Conservation (phyloP, 2,113 vertebrate genomes). For the Oryzias melastigma region DNA sequence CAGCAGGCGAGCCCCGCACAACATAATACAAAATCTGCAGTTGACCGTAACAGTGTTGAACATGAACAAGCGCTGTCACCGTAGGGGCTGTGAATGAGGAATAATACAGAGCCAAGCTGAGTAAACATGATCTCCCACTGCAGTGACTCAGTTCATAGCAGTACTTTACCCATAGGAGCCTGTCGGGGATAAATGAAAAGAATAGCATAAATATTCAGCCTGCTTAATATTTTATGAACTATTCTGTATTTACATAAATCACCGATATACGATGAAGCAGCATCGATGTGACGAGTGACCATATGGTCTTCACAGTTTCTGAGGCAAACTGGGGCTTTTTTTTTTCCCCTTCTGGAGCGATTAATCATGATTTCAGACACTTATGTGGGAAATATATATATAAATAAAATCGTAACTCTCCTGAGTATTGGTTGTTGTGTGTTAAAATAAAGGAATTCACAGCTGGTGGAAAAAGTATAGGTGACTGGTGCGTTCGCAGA, state of each 20-base stretch:
- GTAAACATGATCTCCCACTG: conserved; percentile 61
- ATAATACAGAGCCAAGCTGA: conserved; percentile 56
- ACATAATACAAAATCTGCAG: conserved; percentile 52
- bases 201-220: conserved; percentile 57
- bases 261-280: conserved; percentile 53
- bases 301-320: conserved; percentile 42
- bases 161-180: conserved; percentile 58
- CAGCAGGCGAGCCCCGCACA: conserved; percentile 44
- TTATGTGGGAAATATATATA: conserved; percentile 4
- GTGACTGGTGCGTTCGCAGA: conserved; percentile 49
- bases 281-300: conserved; percentile 45
- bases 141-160: conserved; percentile 56
- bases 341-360: conserved; percentile 31
- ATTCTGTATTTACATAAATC: conserved; percentile 33
- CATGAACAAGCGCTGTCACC: conserved; percentile 41
- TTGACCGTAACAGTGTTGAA: conserved; percentile 50
- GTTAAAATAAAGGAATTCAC: conserved; percentile 33
- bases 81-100: conserved; percentile 50
- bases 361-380: conserved; percentile 65
- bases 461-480: conserved; percentile 45
- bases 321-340: conserved; percentile 36
- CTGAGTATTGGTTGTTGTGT: conserved; percentile 51
- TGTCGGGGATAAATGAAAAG: conserved; percentile 60
- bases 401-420: conserved; percentile 25
- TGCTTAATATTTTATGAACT: conserved; percentile 59